Percentiles rank a stretch among this genome's conserved stretches.
Evolutionary conservation across 2,888 invertebrate genomes (phyloP).

Genomic region (Lypha dubia): DNA sequence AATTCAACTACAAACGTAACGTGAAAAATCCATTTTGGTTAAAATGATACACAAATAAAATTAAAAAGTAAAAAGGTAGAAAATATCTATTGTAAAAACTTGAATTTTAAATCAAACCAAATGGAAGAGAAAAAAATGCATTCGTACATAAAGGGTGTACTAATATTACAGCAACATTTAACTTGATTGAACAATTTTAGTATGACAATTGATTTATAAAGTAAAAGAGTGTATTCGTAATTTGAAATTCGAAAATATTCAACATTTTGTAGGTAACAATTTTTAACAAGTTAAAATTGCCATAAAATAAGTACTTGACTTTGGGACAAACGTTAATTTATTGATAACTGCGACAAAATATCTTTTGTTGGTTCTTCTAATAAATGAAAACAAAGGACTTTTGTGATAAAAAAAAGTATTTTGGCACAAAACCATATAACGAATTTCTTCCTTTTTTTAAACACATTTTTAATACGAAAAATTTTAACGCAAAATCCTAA

Average conservation of each 20-base stretch:
- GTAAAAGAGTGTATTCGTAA: too few relatives aligned
- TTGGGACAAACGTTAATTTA: background rate
- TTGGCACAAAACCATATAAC: too few relatives aligned
- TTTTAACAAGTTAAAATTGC: too few relatives aligned
- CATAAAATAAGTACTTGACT: background rate
- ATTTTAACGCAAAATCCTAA: too few relatives aligned
- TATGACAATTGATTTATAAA: too few relatives aligned
- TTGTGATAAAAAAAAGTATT: too few relatives aligned
- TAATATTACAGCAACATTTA: background rate
- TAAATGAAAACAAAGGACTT: too few relatives aligned
- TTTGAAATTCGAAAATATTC: too few relatives aligned
- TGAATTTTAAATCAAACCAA: background rate
- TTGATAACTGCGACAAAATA: background rate
- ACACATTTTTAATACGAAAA: too few relatives aligned
- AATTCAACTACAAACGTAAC: constrained; percentile 5
- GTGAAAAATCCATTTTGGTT: background rate
- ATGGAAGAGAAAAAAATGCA: constrained; percentile 2
- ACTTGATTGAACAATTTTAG: background rate
- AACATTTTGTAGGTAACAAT: too few relatives aligned
- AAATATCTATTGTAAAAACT: constrained; percentile 13
- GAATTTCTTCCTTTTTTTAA: too few relatives aligned
- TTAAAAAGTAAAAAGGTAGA: background rate
- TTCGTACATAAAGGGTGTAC: background rate
- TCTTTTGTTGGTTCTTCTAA: too few relatives aligned
- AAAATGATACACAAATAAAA: constrained; percentile 24